phyloP scores from a whole-genome alignment of 2,888 invertebrate species.

The Trachelus troglodyta region DNA sequence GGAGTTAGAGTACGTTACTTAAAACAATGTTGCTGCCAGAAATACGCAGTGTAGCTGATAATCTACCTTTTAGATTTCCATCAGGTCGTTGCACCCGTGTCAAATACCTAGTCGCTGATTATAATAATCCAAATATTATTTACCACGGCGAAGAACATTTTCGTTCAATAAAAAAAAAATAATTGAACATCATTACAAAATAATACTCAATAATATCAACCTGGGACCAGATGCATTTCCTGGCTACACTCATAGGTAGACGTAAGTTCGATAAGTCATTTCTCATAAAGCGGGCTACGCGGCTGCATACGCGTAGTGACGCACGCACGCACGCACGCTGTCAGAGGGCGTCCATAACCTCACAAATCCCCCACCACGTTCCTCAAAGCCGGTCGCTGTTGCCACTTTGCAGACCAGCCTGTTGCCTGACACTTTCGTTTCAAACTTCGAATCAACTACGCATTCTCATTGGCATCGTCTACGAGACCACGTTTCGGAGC shows the following conservation, averaged over 20 bases:
- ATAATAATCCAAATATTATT: not conserved
- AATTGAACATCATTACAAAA: not conserved
- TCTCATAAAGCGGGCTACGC: not conserved
- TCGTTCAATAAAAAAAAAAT: not conserved
- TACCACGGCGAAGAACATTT: not conserved
- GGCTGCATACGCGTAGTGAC: slow-evolving; percentile 30
- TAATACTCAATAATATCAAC: not conserved
- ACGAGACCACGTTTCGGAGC: not conserved
- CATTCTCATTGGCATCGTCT: not conserved
- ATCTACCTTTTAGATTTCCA: not conserved
- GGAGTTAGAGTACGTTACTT: not conserved
- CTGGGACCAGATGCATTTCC: not conserved
- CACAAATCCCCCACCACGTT: slow-evolving; percentile 13
- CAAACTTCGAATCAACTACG: not conserved
- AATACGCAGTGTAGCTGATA: not conserved
- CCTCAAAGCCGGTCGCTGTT: not conserved
- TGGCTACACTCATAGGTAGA: not conserved
- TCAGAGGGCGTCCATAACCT: slow-evolving; percentile 42
- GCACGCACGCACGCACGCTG: slow-evolving; percentile 31
- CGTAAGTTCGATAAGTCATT: not conserved
- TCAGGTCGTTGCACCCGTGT: not conserved
- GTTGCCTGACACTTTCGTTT: slow-evolving; percentile 3
- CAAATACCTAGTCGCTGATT: not conserved
- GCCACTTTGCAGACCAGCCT: slow-evolving; percentile 7
- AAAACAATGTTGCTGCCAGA: not conserved